These are phyloP conservation scores for Formica exsecta DNA, from an alignment of 1,140 invertebrate genomes.

Conservation along the genomic window DNA sequence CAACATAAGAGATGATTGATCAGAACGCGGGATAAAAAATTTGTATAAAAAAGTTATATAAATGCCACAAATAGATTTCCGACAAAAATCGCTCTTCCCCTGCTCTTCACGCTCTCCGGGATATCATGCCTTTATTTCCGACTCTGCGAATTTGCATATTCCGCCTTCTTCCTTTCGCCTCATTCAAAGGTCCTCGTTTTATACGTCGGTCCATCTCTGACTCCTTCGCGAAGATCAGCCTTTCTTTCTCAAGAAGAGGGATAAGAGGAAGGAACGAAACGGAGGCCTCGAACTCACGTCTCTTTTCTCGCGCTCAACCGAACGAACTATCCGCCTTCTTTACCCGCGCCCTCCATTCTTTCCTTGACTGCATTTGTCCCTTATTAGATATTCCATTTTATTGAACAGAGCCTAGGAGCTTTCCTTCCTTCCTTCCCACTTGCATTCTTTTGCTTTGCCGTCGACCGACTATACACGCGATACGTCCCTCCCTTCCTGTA, in stretches of 20 bases:
- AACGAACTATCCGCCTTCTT: slow-evolving; percentile 68
- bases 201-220: slow-evolving; percentile 54
- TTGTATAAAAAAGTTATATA: not conserved
- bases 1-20: not conserved
- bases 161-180: slow-evolving; percentile 66
- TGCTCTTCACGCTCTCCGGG: slow-evolving; percentile 1
- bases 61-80: slow-evolving; percentile 12
- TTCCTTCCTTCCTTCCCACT: slow-evolving; percentile 61
- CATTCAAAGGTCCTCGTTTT: slow-evolving; percentile 61
- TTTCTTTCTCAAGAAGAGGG: slow-evolving; percentile 40
- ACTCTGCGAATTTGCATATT: slow-evolving; percentile 67
- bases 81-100: slow-evolving; percentile 2
- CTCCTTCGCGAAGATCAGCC: slow-evolving; percentile 46
- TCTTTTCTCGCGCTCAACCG: slow-evolving; percentile 58
- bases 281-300: slow-evolving; percentile 57
- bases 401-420: slow-evolving; percentile 82
- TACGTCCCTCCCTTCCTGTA: slow-evolving; percentile 58
- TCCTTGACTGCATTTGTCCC: slow-evolving; percentile 82
- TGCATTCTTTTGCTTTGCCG: slow-evolving; percentile 72
- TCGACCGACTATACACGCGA: slow-evolving; percentile 47
- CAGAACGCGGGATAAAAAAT: not conserved
- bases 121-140: slow-evolving; percentile 67
- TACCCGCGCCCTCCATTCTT: slow-evolving; percentile 75
- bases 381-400: slow-evolving; percentile 86
- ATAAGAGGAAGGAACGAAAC: not conserved